Conservation (phyloP, 2,797 vertebrate species). For the Allochrocebus solatus region DNA sequence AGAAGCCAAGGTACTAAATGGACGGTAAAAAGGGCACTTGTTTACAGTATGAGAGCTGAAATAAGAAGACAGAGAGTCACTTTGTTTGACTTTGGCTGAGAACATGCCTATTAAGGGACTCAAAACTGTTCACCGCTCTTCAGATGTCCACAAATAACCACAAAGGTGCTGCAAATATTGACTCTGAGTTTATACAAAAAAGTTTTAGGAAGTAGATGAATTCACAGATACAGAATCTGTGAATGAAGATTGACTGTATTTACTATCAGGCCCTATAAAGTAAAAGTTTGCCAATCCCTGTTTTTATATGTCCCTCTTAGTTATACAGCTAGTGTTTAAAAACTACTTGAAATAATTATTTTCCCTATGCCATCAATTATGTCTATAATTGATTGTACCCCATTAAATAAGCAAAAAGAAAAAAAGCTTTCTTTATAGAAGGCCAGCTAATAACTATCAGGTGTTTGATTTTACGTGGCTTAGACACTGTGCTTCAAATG, state of each 20-base stretch:
- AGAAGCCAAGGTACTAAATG: not conserved
- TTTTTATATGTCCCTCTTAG: not conserved
- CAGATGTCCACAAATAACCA: not conserved
- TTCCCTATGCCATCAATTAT: not conserved
- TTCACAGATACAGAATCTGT: not conserved
- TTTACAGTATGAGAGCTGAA: not conserved
- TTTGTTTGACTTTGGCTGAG: not conserved
- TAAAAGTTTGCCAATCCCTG: not conserved
- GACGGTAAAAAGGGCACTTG: not conserved
- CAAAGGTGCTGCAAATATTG: not conserved
- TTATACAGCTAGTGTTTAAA: not conserved
- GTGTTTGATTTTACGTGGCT: not conserved
- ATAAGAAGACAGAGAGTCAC: not conserved
- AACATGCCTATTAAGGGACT: not conserved
- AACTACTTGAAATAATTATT: not conserved
- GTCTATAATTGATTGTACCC: not conserved
- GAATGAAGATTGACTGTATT: not conserved
- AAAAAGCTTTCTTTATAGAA: not conserved
- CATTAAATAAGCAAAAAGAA: not conserved
- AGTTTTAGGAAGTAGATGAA: not conserved
- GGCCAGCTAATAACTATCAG: not conserved
- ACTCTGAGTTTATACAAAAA: not conserved
- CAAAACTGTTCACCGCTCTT: not conserved
- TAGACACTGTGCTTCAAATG: not conserved
- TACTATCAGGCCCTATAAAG: not conserved